Percentiles rank a stretch among this genome's conserved stretches.
Conservation (phyloP, 2,888 invertebrate genomes). For the Pimpla rufipes region DNA sequence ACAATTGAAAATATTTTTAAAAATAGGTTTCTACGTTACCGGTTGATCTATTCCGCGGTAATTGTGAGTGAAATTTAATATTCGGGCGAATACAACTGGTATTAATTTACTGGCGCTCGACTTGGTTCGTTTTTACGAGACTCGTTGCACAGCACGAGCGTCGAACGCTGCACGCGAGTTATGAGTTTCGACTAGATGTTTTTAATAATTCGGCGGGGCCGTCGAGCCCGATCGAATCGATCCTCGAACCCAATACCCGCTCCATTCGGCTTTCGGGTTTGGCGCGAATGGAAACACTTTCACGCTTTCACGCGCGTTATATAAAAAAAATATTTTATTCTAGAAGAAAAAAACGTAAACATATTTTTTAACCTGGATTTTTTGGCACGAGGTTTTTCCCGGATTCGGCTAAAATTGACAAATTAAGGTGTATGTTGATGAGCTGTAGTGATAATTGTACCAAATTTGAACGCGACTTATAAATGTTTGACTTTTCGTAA, state of each 20-base stretch:
- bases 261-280: not conserved
- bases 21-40: not conserved
- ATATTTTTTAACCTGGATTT: too few relatives aligned
- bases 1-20: not conserved
- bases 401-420: too few relatives aligned
- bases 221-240: slow-evolving; percentile 38
- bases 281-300: not conserved
- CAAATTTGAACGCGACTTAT: too few relatives aligned
- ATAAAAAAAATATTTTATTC: not conserved
- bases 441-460: too few relatives aligned
- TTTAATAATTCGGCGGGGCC: slow-evolving; percentile 62
- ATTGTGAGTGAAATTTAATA: too few relatives aligned
- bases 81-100: too few relatives aligned
- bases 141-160: slow-evolving; percentile 42
- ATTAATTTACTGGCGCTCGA: too few relatives aligned
- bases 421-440: too few relatives aligned
- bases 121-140: not conserved
- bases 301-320: not conserved
- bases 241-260: not conserved
- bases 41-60: too few relatives aligned
- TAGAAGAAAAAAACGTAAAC: too few relatives aligned
- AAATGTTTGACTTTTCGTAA: too few relatives aligned
- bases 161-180: slow-evolving; percentile 68
- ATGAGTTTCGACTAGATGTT: slow-evolving; percentile 24
- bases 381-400: too few relatives aligned